phyloP scores from a whole-genome alignment of 2,113 vertebrate genomes.

The Suricata suricatta region DNA sequence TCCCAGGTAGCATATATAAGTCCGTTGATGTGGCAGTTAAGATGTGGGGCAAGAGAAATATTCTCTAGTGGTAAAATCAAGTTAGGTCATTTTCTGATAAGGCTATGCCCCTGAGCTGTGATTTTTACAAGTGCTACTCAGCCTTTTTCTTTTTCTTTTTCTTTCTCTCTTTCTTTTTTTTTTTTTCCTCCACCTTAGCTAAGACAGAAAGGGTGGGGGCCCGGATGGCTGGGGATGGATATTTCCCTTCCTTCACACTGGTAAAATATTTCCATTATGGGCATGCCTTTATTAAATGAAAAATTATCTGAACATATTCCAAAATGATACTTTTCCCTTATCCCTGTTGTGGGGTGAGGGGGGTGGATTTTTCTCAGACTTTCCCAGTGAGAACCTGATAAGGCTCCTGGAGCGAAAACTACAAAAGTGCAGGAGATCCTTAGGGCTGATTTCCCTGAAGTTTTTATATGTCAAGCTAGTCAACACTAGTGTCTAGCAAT shows the following conservation, averaged over 20 bases:
- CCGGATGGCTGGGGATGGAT: neutral
- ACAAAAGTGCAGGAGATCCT: neutral
- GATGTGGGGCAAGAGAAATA: neutral
- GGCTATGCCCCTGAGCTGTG: neutral
- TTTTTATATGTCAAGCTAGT: neutral
- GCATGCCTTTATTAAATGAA: neutral
- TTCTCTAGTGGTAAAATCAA: too few species aligned
- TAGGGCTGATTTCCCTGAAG: neutral
- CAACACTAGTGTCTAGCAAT: neutral
- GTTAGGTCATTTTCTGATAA: neutral
- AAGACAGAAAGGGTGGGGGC: neutral
- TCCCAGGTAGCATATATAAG: neutral
- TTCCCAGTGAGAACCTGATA: neutral
- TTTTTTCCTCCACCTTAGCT: neutral
- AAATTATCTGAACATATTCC: neutral
- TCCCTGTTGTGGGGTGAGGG: fast-evolving
- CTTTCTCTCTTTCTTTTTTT: too few species aligned
- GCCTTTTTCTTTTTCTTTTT: neutral
- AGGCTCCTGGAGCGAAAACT: neutral
- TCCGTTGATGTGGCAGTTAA: neutral
- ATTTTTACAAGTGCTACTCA: neutral
- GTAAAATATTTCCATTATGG: neutral
- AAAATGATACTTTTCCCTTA: neutral
- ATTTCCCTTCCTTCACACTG: neutral
- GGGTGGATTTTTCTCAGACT: neutral